A percentile compares a stretch with the other conserved stretches of the same genome.
phyloP scores from a whole-genome alignment of 2,113 vertebrate species.

The Parus major region DNA sequence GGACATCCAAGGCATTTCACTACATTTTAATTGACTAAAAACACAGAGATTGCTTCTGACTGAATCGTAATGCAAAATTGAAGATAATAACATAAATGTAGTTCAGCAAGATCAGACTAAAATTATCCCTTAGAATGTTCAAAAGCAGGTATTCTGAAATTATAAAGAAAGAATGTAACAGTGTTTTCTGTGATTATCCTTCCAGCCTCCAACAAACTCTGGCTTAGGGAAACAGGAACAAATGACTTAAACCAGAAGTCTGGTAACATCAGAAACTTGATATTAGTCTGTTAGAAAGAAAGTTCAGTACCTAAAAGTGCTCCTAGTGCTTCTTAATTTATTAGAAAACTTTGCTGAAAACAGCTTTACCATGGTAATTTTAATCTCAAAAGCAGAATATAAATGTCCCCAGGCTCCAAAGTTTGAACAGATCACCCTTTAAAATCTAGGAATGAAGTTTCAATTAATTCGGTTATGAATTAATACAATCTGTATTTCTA shows the following conservation, averaged over 20 bases:
- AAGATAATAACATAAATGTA: not conserved
- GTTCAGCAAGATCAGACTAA: not conserved
- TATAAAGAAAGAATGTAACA: not conserved
- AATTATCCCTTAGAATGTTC: not conserved
- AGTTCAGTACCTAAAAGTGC: not conserved
- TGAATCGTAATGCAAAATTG: not conserved
- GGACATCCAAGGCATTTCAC: not conserved
- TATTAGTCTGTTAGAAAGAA: not conserved
- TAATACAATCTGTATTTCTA: not conserved
- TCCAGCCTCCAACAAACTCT: not conserved
- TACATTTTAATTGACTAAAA: not conserved
- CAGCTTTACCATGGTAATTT: not conserved
- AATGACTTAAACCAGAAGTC: not conserved
- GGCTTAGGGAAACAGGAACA: not conserved
- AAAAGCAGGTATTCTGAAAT: not conserved
- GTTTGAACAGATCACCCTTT: not conserved
- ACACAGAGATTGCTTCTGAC: not conserved
- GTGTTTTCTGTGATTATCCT: not conserved
- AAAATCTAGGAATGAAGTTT: not conserved
- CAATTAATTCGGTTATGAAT: not conserved
- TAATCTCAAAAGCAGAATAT: not conserved
- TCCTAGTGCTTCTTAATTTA: not conserved
- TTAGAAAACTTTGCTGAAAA: not conserved
- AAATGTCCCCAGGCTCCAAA: not conserved
- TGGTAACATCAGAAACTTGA: not conserved